Base-by-base conservation (phyloP, 2,888 invertebrate species). In the Sabatieria punctata region DNA sequence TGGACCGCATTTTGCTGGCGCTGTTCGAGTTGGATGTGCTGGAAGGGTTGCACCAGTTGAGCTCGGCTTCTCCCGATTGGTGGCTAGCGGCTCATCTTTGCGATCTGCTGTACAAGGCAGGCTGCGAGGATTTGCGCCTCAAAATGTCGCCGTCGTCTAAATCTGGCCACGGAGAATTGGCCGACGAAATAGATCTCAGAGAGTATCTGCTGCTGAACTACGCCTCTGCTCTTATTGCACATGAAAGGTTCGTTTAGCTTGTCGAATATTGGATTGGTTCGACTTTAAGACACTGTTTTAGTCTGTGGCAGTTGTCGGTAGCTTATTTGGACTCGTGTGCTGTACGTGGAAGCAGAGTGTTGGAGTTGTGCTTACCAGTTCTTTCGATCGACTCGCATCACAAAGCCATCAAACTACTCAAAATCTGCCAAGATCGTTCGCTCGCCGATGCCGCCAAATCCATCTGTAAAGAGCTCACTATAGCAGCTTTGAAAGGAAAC, bases 81-180 rank as follows among this genome's bases (percentile, higher is more conserved):
- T 89, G 89, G 89, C 85, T 88, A 64, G 83, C 82, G 0, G 79
- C 83, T 0, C 91, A 93, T 70, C 73, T 93, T 44, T 81, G 83
- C 0, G 88, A 91, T 68, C 71, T 91, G 24, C 71, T 91, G 8
- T 78, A 76, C 57, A 82, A 84, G 60, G 78, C 80, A 51, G 83
- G 81, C 0, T 13, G 23, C 26, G 4, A 26, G 22, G 19, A 23
- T 26, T 43, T 42, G 19, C 43, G 49, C 11, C 76, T n/a, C n/a
- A n/a, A n/a, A n/a, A n/a, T n/a, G n/a, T n/a, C n/a, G n/a, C 40
- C 4, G 23, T 21, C n/a, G 43, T 49, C 22, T 40, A 50, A 37
- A 36, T 27, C 13, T 41, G 42, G 25, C 46, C 24, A 15, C 24
- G 26, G 42, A 41, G 42, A 23, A 11, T 11, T 24, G 8, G 49